A percentile compares a stretch with the other conserved stretches of the same genome.
These are phyloP conservation scores for Chelonoidis abingdonii DNA, from an alignment of 2,113 vertebrate species.

Conservation along the genomic window DNA sequence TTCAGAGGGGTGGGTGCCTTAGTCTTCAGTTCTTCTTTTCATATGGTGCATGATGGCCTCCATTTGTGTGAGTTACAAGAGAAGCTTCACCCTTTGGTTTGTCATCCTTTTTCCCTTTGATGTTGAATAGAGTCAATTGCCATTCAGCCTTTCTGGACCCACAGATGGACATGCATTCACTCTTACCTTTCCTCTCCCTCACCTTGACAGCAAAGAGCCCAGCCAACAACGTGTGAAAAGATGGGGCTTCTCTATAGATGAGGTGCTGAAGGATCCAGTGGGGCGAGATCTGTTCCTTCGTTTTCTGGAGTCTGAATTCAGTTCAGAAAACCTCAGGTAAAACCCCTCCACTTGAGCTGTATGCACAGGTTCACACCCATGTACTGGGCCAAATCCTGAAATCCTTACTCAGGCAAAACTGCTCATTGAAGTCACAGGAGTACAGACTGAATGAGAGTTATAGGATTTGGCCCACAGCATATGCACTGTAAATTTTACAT, in stretches of 20 bases:
- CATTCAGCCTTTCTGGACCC: neutral
- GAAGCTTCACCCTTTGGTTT: neutral
- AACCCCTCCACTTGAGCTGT: neutral
- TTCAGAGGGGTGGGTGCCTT: neutral
- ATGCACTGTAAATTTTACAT: neutral
- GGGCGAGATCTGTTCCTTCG: slow-evolving; percentile 94
- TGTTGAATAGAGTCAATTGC: slow-evolving; percentile 47
- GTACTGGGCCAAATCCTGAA: neutral
- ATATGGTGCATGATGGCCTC: neutral
- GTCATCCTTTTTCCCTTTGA: slow-evolving; percentile 27
- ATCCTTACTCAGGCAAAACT: neutral
- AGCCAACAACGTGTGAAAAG: slow-evolving; percentile 94
- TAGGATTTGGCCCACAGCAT: neutral
- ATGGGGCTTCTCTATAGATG: slow-evolving; percentile 95
- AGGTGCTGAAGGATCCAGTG: slow-evolving; percentile 91
- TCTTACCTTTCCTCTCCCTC: slow-evolving; percentile 53
- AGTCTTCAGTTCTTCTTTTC: neutral
- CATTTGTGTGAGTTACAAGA: slow-evolving; percentile 23
- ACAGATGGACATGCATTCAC: slow-evolving; percentile 46
- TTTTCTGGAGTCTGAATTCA: slow-evolving; percentile 98
- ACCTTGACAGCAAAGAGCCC: slow-evolving; percentile 89
- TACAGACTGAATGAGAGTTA: neutral
- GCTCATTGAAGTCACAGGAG: neutral
- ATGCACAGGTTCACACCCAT: neutral
- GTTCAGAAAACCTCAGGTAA: slow-evolving; percentile 97